These are phyloP conservation scores for Zoanthus sansibaricus DNA, from an alignment of 92 coral and sea anemone species.

Conservation along the genomic window DNA sequence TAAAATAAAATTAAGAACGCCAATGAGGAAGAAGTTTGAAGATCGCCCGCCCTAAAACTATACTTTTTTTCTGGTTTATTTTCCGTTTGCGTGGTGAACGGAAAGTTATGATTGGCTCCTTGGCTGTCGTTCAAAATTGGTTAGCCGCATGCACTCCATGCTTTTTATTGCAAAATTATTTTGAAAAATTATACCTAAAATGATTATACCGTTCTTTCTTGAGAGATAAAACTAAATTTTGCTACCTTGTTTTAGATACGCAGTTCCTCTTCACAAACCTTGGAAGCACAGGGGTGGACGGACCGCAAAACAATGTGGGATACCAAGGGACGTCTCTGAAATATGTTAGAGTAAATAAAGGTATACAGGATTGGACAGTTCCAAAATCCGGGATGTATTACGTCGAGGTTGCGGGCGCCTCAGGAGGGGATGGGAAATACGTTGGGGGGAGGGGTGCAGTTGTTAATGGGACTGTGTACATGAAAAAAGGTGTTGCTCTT, in stretches of 20 bases:
- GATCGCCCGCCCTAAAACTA: no score
- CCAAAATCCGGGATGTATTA: slow-evolving; percentile 20
- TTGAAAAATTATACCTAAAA: no score
- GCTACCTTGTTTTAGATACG: background rate
- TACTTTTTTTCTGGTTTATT: no score
- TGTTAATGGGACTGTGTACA: slow-evolving; percentile 17
- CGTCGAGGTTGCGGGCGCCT: slow-evolving; percentile 16
- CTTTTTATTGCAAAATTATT: no score
- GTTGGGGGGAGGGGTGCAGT: slow-evolving; percentile 38
- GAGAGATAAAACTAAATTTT: no score
- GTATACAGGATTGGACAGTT: slow-evolving; percentile 29
- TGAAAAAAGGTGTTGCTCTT: slow-evolving; percentile 17
- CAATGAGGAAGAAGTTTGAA: no score
- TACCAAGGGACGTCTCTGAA: slow-evolving; percentile 33
- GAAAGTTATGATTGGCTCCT: no score
- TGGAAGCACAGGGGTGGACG: slow-evolving; percentile 25
- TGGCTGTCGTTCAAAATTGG: no score
- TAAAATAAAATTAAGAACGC: no score
- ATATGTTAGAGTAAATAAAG: background rate
- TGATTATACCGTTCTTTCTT: no score
- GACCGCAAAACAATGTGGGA: slow-evolving; percentile 12
- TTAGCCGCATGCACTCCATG: no score
- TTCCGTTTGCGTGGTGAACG: no score
- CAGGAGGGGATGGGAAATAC: slow-evolving; percentile 3
- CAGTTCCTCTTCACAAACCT: slow-evolving; percentile 21